These are phyloP conservation scores for Hyposmocoma kahamanoa DNA, from an alignment of 1,140 invertebrate species.

Conservation along the genomic window DNA sequence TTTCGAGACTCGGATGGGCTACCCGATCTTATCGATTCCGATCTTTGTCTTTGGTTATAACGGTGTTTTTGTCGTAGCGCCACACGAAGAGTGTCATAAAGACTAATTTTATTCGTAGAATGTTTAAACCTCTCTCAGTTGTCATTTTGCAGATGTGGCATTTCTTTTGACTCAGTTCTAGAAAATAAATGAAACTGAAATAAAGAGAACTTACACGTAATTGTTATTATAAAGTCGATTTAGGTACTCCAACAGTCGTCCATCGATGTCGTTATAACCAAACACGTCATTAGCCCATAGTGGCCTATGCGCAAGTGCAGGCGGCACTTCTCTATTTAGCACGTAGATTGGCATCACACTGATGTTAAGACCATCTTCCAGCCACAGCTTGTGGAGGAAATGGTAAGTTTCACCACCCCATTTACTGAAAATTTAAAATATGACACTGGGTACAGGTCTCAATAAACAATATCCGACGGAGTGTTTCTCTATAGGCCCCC, in stretches of 20 bases:
- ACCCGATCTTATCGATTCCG: too few species aligned
- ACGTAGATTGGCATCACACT: constrained; percentile 75
- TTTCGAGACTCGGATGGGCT: too few species aligned
- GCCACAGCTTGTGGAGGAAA: constrained; percentile 78
- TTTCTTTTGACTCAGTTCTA: not conserved
- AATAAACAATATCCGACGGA: too few species aligned
- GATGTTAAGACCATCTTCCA: constrained; percentile 73
- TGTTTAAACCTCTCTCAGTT: too few species aligned
- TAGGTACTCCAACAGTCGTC: constrained; percentile 67
- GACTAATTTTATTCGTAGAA: too few species aligned
- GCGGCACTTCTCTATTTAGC: constrained; percentile 39
- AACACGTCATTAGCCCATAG: constrained; percentile 75
- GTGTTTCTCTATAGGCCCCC: too few species aligned
- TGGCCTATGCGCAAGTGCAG: constrained; percentile 21
- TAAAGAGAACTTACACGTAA: constrained; percentile 74
- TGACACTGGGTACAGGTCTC: too few species aligned
- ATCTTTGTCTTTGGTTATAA: too few species aligned
- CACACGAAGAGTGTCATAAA: too few species aligned
- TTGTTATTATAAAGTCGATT: constrained; percentile 58
- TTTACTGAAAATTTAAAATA: constrained; percentile 72
- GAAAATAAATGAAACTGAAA: too few species aligned
- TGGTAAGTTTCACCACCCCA: constrained; percentile 79
- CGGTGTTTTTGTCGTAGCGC: too few species aligned
- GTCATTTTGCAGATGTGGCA: not conserved
- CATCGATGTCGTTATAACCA: constrained; percentile 71